These are phyloP conservation scores for Heliconius hermathena DNA, from an alignment of 1,140 invertebrate species.

Conservation along the genomic window DNA sequence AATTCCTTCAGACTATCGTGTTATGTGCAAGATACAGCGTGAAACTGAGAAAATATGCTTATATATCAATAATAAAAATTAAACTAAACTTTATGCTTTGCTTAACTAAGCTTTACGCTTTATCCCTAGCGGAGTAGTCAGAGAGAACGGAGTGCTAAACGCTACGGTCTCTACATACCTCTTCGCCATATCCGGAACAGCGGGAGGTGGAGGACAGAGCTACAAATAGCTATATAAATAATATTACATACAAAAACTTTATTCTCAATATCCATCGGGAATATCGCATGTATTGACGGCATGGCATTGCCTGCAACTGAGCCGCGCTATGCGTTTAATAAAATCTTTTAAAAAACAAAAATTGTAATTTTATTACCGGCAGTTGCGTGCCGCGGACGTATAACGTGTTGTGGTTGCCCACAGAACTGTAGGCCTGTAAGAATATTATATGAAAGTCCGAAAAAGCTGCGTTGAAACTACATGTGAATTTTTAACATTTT, in stretches of 20 bases:
- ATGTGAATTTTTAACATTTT: neutral
- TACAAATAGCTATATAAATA: too few species aligned
- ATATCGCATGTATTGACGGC: neutral
- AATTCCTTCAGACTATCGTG: too few species aligned
- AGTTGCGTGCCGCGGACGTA: constrained; percentile 4
- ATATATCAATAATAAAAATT: too few species aligned
- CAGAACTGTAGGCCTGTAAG: neutral
- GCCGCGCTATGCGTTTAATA: neutral
- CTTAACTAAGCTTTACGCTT: too few species aligned
- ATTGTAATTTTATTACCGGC: neutral
- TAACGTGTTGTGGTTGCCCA: neutral
- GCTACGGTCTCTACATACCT: too few species aligned
- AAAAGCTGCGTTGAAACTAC: neutral
- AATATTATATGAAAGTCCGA: neutral
- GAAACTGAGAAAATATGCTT: neutral
- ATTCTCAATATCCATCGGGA: neutral
- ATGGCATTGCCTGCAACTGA: neutral
- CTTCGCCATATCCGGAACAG: too few species aligned
- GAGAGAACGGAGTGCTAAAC: too few species aligned
- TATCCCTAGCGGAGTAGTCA: too few species aligned
- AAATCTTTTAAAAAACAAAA: constrained; percentile 9
- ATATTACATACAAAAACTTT: neutral
- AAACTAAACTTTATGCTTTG: too few species aligned
- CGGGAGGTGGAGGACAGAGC: too few species aligned
- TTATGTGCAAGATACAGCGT: too few species aligned